Evolutionary conservation across 2,797 vertebrate species (phyloP).

Genomic region (Huso huso): DNA sequence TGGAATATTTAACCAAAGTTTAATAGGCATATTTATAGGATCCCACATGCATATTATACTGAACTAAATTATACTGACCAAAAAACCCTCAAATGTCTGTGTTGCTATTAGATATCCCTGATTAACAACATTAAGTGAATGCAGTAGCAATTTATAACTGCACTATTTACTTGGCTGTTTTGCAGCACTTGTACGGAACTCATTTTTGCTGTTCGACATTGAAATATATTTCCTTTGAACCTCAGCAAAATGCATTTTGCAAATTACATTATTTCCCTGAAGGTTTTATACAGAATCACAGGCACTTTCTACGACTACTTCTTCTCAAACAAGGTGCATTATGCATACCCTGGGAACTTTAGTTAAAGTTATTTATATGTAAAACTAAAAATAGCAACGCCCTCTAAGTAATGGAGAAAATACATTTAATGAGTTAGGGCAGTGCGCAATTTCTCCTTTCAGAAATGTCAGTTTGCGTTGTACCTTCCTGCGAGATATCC

Average conservation of each 20-base stretch:
- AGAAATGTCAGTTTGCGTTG: constrained; percentile 73
- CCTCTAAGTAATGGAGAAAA: constrained; percentile 61
- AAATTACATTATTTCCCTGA: constrained; percentile 1
- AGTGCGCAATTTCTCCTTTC: constrained; percentile 73
- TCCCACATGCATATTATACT: neutral
- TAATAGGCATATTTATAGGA: constrained; percentile 17
- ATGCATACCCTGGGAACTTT: constrained; percentile 65
- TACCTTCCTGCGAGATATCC: constrained; percentile 69
- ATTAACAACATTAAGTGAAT: neutral
- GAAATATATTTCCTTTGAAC: neutral
- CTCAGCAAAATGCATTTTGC: neutral
- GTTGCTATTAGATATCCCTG: neutral
- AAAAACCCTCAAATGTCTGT: neutral
- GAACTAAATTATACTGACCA: neutral
- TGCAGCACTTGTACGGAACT: neutral
- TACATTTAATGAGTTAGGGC: constrained; percentile 73
- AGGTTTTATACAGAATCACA: neutral
- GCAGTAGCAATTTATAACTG: neutral
- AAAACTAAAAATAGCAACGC: constrained; percentile 70
- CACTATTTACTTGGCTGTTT: neutral
- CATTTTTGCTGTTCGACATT: neutral
- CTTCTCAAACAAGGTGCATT: neutral
- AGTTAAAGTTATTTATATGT: constrained; percentile 71
- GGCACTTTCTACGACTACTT: neutral
- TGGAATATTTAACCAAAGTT: constrained; percentile 16